phyloP scores from a whole-genome alignment of 2,888 invertebrate genomes.

The Apomyelois bistriatella region DNA sequence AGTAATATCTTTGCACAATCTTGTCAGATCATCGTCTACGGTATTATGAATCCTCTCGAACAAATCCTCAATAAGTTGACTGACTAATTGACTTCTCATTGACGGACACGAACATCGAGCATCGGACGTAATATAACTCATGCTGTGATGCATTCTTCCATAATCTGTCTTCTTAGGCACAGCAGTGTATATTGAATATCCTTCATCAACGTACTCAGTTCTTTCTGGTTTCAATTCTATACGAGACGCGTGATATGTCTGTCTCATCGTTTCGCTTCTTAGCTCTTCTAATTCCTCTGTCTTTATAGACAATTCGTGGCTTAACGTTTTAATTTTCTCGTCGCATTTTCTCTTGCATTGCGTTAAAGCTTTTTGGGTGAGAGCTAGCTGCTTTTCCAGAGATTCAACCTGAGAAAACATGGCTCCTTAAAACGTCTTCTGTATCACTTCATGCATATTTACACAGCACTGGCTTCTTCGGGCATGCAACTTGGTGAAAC shows the following conservation, averaged over 20 bases:
- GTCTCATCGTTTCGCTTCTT: constrained; percentile 65
- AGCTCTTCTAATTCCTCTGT: constrained; percentile 74
- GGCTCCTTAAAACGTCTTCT: constrained; percentile 61
- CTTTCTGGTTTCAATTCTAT: constrained; percentile 68
- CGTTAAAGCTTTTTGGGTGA: constrained; percentile 77
- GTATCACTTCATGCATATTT: constrained; percentile 58
- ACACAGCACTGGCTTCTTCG: constrained; percentile 39
- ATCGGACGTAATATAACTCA: constrained; percentile 68
- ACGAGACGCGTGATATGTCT: constrained; percentile 65
- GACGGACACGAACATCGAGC: constrained; percentile 68
- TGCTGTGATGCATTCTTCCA: constrained; percentile 71
- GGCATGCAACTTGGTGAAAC: constrained; percentile 56
- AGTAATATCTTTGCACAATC: constrained; percentile 60
- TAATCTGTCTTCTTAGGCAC: constrained; percentile 73
- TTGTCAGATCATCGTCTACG: constrained; percentile 62
- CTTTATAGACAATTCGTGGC: constrained; percentile 79
- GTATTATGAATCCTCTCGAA: constrained; percentile 69
- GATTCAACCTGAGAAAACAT: constrained; percentile 79
- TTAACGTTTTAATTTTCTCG: constrained; percentile 78
- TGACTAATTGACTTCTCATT: constrained; percentile 69
- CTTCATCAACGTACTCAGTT: constrained; percentile 71
- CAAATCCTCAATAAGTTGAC: constrained; percentile 69
- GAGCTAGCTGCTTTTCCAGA: constrained; percentile 78
- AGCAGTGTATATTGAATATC: constrained; percentile 69
- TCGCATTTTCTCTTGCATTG: constrained; percentile 75